phyloP scores from a whole-genome alignment of 2,888 invertebrate genomes.

The Nineta flava region DNA sequence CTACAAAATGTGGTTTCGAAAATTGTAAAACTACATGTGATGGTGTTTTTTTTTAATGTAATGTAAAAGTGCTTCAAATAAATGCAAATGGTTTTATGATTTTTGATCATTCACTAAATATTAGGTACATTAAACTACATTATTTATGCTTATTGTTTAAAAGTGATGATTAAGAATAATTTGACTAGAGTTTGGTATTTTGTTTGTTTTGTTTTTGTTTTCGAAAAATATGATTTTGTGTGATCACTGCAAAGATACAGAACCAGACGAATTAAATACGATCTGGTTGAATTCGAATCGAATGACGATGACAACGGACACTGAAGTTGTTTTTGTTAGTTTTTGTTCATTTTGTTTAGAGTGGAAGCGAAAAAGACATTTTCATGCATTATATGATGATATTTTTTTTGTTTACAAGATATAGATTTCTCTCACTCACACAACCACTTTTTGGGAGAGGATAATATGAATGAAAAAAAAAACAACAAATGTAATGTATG shows the following conservation, averaged over 20 bases:
- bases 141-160: not conserved
- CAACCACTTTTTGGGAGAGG: not conserved
- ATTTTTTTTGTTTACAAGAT: not conserved
- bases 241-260: slow-evolving; percentile 1
- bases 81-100: too few species aligned
- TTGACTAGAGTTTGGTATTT: not conserved
- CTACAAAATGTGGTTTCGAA: too few species aligned
- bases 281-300: not conserved
- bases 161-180: not conserved
- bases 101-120: too few species aligned
- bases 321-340: too few species aligned
- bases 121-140: not conserved
- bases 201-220: not conserved
- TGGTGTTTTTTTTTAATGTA: too few species aligned
- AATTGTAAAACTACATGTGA: too few species aligned
- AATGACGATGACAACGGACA: not conserved
- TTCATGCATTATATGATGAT: too few species aligned
- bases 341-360: too few species aligned
- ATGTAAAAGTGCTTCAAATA: too few species aligned
- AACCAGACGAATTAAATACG: not conserved
- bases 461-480: not conserved
- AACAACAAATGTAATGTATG: not conserved
- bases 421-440: not conserved
- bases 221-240: not conserved
- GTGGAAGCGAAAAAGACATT: too few species aligned